Conservation (phyloP, 2,113 vertebrate species). For the Brienomyrus longianalis region DNA sequence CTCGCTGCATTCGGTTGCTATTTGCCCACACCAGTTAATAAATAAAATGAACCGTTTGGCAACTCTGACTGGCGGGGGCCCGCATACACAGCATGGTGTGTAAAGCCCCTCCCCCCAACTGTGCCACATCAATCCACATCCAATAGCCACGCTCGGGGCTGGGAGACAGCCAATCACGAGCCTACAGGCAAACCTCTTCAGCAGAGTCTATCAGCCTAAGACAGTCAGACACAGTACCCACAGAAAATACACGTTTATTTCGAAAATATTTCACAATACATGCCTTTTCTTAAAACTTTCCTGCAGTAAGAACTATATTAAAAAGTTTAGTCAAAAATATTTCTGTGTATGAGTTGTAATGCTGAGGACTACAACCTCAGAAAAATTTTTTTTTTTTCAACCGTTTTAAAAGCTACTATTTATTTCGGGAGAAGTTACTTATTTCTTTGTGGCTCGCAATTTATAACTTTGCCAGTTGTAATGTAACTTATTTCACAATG, state of each 20-base stretch:
- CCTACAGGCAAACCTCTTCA: neutral
- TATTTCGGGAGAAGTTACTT: neutral
- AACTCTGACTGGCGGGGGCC: neutral
- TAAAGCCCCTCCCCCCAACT: neutral
- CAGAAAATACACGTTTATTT: neutral
- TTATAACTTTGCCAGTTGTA: neutral
- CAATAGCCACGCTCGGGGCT: neutral
- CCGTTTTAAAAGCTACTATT: neutral
- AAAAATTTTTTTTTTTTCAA: neutral
- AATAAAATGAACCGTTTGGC: neutral
- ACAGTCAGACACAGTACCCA: neutral
- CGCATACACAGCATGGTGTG: neutral
- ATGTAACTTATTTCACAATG: neutral
- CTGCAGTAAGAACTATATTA: neutral
- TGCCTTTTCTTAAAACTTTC: neutral
- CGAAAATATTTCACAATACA: neutral
- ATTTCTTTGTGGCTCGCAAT: neutral
- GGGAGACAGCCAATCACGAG: neutral
- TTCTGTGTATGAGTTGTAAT: neutral
- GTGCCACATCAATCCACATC: neutral
- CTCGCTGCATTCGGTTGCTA: neutral
- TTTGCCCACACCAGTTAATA: constrained; percentile 4
- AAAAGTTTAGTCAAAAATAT: neutral
- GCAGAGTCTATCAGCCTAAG: neutral
- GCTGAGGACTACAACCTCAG: neutral